A percentile compares a stretch with the other conserved stretches of the same genome.
These are phyloP conservation scores for Plagodis dolabraria DNA, from an alignment of 2,888 invertebrate species.

Conservation along the genomic window DNA sequence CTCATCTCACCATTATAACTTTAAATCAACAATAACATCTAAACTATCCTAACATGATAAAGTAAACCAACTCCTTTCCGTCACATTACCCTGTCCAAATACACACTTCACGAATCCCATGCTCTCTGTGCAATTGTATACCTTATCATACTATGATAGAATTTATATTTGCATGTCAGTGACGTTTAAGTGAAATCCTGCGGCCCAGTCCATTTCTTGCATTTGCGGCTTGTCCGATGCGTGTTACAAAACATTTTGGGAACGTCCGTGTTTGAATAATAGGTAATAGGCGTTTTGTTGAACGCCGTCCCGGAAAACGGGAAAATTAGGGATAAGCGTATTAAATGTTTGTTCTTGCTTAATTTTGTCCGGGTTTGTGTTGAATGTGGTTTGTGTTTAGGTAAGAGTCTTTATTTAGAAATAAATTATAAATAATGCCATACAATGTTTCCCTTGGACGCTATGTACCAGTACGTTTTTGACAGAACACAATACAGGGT, in stretches of 20 bases:
- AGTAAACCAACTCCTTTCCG: conserved; percentile 35
- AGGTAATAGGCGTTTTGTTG: conserved; percentile 43
- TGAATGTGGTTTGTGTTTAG: conserved; percentile 15
- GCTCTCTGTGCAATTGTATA: background rate
- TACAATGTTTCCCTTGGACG: no score
- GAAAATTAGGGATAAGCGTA: conserved; percentile 38
- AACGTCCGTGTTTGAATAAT: conserved; percentile 42
- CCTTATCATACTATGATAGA: background rate
- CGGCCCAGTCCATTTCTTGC: conserved; percentile 35
- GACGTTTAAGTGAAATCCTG: conserved; percentile 14
- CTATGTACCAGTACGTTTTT: no score
- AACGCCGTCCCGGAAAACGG: conserved; percentile 40
- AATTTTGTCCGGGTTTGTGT: conserved; percentile 11
- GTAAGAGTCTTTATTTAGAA: conserved; percentile 8
- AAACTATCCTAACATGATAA: conserved; percentile 24
- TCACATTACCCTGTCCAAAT: conserved; percentile 43
- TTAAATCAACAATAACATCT: conserved; percentile 28
- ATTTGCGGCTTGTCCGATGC: conserved; percentile 41
- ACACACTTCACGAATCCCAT: conserved; percentile 24
- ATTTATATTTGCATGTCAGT: conserved; percentile 2
- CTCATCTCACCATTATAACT: conserved; percentile 21
- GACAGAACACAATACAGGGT: no score
- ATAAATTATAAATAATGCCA: background rate
- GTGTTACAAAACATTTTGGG: conserved; percentile 40
- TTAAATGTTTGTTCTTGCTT: conserved; percentile 25